Evolutionary conservation across 2,888 invertebrate genomes (phyloP).

Genomic region (Microdon myrmicae): DNA sequence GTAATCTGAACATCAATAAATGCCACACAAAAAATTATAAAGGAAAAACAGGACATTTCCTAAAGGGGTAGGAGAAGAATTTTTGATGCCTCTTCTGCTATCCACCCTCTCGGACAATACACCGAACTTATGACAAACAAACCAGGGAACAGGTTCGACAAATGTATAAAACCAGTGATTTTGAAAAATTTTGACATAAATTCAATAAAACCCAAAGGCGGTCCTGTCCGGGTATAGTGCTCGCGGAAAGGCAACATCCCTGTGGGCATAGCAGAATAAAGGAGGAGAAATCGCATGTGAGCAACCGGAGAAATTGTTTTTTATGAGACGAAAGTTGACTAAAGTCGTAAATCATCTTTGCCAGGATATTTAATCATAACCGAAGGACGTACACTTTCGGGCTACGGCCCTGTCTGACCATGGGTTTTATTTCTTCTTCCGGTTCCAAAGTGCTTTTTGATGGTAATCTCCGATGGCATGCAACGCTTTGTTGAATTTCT

Average conservation of each 20-base stretch:
- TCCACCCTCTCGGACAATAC: background rate
- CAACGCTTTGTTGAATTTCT: conserved; percentile 16
- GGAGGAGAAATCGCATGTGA: conserved; percentile 29
- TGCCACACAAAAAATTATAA: conserved; percentile 10
- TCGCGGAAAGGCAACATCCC: conserved; percentile 14
- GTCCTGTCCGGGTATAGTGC: conserved; percentile 21
- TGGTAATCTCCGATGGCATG: conserved; percentile 45
- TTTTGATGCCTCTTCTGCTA: conserved; percentile 1
- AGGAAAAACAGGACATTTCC: conserved; percentile 2
- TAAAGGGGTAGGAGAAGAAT: conserved; percentile 5
- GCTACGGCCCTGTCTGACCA: conserved; percentile 29
- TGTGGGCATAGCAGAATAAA: background rate
- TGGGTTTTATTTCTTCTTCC: conserved; percentile 25
- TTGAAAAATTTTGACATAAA: conserved; percentile 52
- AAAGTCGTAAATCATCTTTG: conserved; percentile 47
- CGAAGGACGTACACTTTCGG: conserved; percentile 46
- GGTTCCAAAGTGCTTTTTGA: conserved; percentile 37
- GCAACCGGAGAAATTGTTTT: conserved; percentile 48
- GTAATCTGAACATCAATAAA: conserved; percentile 51
- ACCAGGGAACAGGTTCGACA: conserved; percentile 40
- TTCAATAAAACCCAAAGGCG: conserved; percentile 47
- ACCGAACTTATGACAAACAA: conserved; percentile 23
- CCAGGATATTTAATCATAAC: conserved; percentile 53
- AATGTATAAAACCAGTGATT: conserved; percentile 48
- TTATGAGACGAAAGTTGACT: conserved; percentile 51